Evolutionary conservation across 2,797 vertebrate species (phyloP).

Genomic region (Taeniopygia guttata): DNA sequence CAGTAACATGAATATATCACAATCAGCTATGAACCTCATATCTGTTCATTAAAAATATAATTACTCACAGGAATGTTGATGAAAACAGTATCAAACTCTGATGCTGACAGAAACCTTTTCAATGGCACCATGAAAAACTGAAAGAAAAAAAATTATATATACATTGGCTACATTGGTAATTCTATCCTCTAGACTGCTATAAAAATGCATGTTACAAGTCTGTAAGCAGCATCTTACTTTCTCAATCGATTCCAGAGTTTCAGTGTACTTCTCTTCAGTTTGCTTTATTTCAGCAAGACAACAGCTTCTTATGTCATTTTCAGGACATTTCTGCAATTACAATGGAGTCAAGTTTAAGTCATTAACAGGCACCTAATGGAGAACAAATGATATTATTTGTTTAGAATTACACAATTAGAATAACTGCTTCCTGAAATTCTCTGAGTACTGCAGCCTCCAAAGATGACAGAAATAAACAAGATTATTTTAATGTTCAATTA

Average conservation of each 20-base stretch:
- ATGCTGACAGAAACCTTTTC: slow-evolving; percentile 83
- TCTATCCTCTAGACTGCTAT: background rate
- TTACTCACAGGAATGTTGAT: slow-evolving; percentile 94
- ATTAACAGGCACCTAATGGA: slow-evolving; percentile 7
- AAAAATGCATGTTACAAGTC: background rate
- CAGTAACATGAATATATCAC: background rate
- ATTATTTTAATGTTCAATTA: slow-evolving; percentile 25
- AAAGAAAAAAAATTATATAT: background rate
- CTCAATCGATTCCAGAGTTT: slow-evolving; percentile 96
- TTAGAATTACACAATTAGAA: slow-evolving; percentile 2
- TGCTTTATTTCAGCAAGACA: slow-evolving; percentile 95
- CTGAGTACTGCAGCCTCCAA: background rate
- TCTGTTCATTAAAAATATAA: background rate
- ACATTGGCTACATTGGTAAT: background rate
- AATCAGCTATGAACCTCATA: background rate
- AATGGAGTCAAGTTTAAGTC: slow-evolving; percentile 44
- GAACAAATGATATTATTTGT: slow-evolving; percentile 3
- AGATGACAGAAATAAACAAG: background rate
- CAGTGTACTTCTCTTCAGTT: slow-evolving; percentile 97
- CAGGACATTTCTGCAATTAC: slow-evolving; percentile 85
- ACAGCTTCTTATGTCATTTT: slow-evolving; percentile 93
- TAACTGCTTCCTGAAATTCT: slow-evolving; percentile 34
- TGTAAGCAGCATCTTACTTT: slow-evolving; percentile 78
- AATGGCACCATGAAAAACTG: slow-evolving; percentile 96
- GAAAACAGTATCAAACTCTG: slow-evolving; percentile 90